Evolutionary conservation across 2,113 vertebrate species (phyloP), one percentile per base, ranked within the genome.

Genomic region (Dicrurus megarhynchus): DNA sequence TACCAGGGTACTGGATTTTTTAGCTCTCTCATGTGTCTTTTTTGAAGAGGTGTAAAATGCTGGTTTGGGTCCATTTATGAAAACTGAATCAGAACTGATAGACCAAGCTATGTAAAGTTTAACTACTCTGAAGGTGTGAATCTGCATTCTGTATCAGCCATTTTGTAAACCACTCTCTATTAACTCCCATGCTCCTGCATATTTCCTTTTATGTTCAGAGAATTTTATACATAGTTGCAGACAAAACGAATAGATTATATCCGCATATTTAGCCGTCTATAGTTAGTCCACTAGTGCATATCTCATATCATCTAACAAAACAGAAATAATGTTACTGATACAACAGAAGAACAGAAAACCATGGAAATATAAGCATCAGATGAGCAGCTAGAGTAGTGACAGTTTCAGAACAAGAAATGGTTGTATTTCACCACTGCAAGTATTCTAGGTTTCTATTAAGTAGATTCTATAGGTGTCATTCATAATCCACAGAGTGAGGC

Each of bases 61-160:
- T 94, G 67, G 11, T 90, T 83, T 86, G 68, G 64, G 85, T 88
- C 87, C 82, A 84, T 90, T 94, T 95, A 81, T 60, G 55, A 89
- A 83, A 90, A 86, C 64, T 94, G 88, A 90, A 70, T 91, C 71
- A 92, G 71, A 94, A 88, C 83, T 94, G 90, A 42, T 90, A 97
- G 95, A 95, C 91, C 23, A 95, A 91, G 59, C 90, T 75, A 63
- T 59, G 24, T 50, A 55, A 95, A 92, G 32, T 71, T 86, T 70
- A 86, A 82, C 57, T 60, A 64, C 64, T 67, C 59, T 52, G 85
- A 85, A 90, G 59, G 75, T 91, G 55, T 93, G 60, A 95, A 87
- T 95, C 82, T 84, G 30, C 47, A 55, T 93, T 83, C 50, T 59
- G 3, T 37, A 83, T 56, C 61, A 83, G 19, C 21, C 49, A 19